Evolutionary conservation across 2,888 invertebrate genomes (phyloP), one percentile per base, ranked within the genome.

Genomic region (Drosophila seclusa): DNA sequence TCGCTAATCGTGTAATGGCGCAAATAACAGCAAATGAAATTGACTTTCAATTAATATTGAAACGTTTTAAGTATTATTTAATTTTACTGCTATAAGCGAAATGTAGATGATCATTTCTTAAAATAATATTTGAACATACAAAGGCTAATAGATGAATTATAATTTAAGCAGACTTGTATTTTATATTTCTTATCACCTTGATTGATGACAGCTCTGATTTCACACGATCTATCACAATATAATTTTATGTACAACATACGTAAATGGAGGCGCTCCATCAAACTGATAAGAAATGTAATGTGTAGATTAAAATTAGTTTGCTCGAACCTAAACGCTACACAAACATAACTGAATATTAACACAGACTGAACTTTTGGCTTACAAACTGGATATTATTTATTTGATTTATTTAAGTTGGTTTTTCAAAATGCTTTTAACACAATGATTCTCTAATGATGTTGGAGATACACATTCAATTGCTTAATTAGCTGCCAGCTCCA

Each of bases 201-300:
- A 75, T 75, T 75, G 60, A 72, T 75, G 18, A 13, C 42, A 38
- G 34, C 24, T 29, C 24, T 53, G 57, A 72, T 72, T 78, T 57
- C 31, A 55, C 40, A 64, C 36, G 52, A 60, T 64, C 42, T 21
- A 72, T 65, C 48, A 64, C 10, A 42, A 62, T 59, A 53, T 38
- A n/a, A 24, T 49, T 21, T 32, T 21, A 42, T 52, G 29, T n/a
- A 31, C 40, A 49, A 38, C 36, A 13, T 21, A 21, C 29, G 13
- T 42, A 16, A 52, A 42, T 24, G 18, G 16, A 3, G 18, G 16
- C 50, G 16, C 24, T 62, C 48, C n/a, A 38, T 61, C 57, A 62
- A 53, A 18, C 18, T 53, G 59, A 76, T 61, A 64, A 49, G 50
- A 21, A 32, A 21, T 42, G 16, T 45, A 42, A 49, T 32, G 49